These are phyloP conservation scores for Upupa epops DNA, from an alignment of 2,113 vertebrate species.

Conservation along the genomic window DNA sequence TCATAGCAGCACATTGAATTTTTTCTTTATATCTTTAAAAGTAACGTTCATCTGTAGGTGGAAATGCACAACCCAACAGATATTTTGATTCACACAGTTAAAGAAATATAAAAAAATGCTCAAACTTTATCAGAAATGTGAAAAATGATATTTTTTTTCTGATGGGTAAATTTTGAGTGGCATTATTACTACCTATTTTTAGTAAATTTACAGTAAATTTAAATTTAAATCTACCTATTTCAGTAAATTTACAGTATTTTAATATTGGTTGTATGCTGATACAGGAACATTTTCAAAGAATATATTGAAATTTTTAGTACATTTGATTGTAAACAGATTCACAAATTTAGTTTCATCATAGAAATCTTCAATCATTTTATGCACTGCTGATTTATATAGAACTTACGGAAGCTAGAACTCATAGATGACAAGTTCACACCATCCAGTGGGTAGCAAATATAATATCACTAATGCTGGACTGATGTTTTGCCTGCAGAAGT, in stretches of 20 bases:
- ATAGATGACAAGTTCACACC: background rate
- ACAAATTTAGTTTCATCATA: background rate
- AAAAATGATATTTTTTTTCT: background rate
- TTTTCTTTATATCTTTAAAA: background rate
- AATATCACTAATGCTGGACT: too few species aligned
- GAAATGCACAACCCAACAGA: background rate
- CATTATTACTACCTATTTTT: background rate
- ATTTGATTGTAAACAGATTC: background rate
- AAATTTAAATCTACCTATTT: too few species aligned
- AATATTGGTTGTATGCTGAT: background rate
- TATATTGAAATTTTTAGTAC: background rate
- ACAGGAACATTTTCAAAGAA: background rate
- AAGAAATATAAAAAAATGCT: background rate
- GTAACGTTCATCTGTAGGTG: background rate
- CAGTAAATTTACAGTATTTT: background rate
- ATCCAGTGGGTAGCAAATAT: background rate
- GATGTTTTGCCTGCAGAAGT: background rate
- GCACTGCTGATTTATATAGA: background rate
- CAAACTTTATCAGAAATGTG: background rate
- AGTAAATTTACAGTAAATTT: background rate
- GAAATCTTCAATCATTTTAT: background rate
- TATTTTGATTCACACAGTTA: background rate
- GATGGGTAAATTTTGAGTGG: background rate
- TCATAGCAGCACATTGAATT: background rate
- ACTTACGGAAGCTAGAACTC: background rate